A percentile compares a stretch with the other conserved stretches of the same genome.
phyloP scores from a whole-genome alignment of 2,113 vertebrate genomes.

The Cardinalis cardinalis region DNA sequence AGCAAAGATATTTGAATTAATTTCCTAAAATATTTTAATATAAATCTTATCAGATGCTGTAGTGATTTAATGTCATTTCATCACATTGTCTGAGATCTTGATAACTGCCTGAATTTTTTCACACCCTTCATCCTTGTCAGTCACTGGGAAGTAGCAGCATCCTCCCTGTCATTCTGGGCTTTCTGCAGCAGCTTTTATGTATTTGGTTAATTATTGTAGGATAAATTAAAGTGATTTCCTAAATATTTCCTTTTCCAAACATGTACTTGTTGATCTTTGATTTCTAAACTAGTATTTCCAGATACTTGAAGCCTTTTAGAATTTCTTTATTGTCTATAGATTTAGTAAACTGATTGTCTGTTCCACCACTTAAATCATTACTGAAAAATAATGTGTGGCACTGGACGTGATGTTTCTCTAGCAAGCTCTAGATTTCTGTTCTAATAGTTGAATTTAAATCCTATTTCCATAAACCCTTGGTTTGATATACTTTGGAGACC shows the following conservation, averaged over 20 bases:
- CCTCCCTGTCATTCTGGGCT: neutral
- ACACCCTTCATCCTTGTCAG: neutral
- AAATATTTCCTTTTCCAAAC: neutral
- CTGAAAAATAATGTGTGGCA: neutral
- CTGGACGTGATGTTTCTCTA: neutral
- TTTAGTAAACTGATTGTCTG: neutral
- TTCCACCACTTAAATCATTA: neutral
- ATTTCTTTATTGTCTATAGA: neutral
- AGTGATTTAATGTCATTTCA: neutral
- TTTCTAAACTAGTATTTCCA: neutral
- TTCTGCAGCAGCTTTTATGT: neutral
- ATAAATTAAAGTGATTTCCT: neutral
- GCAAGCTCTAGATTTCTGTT: neutral
- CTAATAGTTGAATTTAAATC: neutral
- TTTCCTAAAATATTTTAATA: neutral
- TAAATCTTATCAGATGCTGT: neutral
- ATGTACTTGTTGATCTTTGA: neutral
- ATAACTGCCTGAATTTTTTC: neutral
- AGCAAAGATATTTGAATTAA: neutral
- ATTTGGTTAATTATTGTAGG: neutral
- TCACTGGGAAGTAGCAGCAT: neutral
- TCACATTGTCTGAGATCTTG: neutral
- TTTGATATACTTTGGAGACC: neutral
- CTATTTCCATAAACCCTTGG: neutral
- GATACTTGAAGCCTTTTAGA: neutral